Base-by-base conservation (phyloP, 2,888 invertebrate genomes). In the Campoplex nolae region DNA sequence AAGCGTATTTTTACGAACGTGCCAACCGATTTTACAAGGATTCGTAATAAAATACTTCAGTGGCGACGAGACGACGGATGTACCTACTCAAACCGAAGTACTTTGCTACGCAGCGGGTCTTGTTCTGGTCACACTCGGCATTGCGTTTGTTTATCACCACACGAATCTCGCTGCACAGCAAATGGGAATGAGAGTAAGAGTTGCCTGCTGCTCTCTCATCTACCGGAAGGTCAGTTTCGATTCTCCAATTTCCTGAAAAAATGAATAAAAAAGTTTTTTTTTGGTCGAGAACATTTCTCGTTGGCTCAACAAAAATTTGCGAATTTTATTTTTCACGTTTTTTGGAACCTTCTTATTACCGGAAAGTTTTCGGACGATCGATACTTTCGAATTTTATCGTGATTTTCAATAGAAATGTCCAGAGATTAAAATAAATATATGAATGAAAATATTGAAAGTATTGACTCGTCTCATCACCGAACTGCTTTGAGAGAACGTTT, bases 141-240 rank as follows among this genome's bases (percentile, higher is more conserved):
- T 92, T 1, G 93, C 95, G 45, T 93, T 95, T 56, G 58, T 95
- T 0, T 88, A 93, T 56, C 95, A 95, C 89, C 95, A 95, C 83
- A 90, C 92, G 1, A 94, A 94, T 77, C 88, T 95, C n/a, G 81
- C 93, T 0, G 92, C 93, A 54, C 91, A 94, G 13, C 90, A 95
- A 79, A 92, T 95, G 78, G 97, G 97, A 16, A 96, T 97, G 95
- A 95, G 96, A 88, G 94, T 97, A 91, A 95, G 97, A 45, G 95
- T 97, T 4, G 97, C 97, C 0, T 96, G 96, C 86, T 97, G 96
- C 90, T 96, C 96, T 0, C 93, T 97, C 2, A 94, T 97, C 88
- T 97, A 96, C 91, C 95, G 96, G 92, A 97, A 97, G 95, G 96
- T 97, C 93, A 91, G 91, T 90, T 35, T 3, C 42, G 45, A 58